Conservation (phyloP, 2,888 invertebrate species). For the Cerastis rubricosa region DNA sequence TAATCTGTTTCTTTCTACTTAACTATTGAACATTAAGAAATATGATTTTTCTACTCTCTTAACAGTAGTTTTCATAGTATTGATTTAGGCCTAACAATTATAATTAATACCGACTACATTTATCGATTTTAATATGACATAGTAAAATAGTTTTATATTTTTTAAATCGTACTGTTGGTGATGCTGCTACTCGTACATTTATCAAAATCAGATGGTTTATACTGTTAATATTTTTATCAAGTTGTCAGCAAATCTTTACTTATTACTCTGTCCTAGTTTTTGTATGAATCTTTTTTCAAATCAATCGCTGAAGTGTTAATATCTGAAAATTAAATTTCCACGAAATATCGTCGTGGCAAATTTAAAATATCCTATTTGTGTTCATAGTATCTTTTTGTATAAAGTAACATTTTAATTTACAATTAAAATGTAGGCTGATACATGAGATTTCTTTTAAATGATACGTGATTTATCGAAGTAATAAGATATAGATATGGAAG, state of each 20-base stretch:
- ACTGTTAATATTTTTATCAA: background rate
- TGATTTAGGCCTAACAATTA: conserved; percentile 38
- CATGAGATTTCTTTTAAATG: too few species aligned
- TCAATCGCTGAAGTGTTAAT: background rate
- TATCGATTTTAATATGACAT: background rate
- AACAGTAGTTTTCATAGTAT: background rate
- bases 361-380: too few species aligned
- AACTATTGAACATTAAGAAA: conserved; percentile 1
- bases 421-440: too few species aligned
- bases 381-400: too few species aligned
- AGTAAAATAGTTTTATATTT: background rate
- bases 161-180: background rate
- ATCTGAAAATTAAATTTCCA: background rate
- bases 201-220: background rate
- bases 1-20: background rate
- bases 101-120: background rate
- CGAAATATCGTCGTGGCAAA: background rate
- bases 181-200: background rate
- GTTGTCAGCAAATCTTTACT: background rate
- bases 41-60: background rate
- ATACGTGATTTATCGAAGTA: too few species aligned
- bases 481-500: too few species aligned
- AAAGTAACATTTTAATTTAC: too few species aligned
- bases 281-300: background rate
- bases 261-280: background rate